Evolutionary conservation across 2,797 vertebrate genomes (phyloP).

Genomic region (Discoglossus pictus): DNA sequence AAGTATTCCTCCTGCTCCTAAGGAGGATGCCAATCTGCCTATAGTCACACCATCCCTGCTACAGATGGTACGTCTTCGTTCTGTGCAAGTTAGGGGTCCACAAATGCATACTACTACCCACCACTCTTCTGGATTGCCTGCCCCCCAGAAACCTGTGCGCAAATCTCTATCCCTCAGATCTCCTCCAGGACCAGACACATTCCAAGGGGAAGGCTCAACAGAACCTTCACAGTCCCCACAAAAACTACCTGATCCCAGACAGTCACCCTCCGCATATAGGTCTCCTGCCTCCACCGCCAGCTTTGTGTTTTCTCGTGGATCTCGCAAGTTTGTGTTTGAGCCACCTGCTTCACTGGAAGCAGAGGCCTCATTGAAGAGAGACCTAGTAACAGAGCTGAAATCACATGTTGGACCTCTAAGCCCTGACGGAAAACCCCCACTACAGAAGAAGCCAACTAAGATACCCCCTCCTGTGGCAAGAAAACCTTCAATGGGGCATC

Average conservation of each 20-base stretch:
- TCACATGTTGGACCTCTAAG: constrained; percentile 71
- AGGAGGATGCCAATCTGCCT: constrained; percentile 87
- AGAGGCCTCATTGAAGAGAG: constrained; percentile 72
- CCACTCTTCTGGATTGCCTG: constrained; percentile 14
- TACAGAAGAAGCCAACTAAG: constrained; percentile 70
- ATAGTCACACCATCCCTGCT: constrained; percentile 92
- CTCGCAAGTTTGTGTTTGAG: constrained; percentile 80
- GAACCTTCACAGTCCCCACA: constrained; percentile 9
- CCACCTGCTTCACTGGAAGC: constrained; percentile 67
- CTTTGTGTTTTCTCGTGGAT: constrained; percentile 91
- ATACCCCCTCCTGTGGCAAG: constrained; percentile 90
- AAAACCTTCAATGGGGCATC: constrained; percentile 74
- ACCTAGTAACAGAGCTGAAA: constrained; percentile 75
- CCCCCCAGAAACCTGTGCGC: constrained; percentile 75
- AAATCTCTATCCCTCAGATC: constrained; percentile 74
- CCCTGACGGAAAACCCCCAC: constrained; percentile 52
- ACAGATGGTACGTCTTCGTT: constrained; percentile 93
- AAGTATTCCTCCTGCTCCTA: constrained; percentile 67
- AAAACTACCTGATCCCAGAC: constrained; percentile 5
- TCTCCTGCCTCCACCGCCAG: constrained; percentile 87
- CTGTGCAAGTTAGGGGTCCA: constrained; percentile 72
- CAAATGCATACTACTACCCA: constrained; percentile 53
- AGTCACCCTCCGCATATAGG: constrained; percentile 47
- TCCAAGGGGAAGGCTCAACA: constrained; percentile 59
- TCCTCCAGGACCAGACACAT: constrained; percentile 71